A percentile compares a stretch with the other conserved stretches of the same genome.
These are phyloP conservation scores for Psettodes erumei DNA, from an alignment of 2,113 vertebrate species.

Conservation along the genomic window DNA sequence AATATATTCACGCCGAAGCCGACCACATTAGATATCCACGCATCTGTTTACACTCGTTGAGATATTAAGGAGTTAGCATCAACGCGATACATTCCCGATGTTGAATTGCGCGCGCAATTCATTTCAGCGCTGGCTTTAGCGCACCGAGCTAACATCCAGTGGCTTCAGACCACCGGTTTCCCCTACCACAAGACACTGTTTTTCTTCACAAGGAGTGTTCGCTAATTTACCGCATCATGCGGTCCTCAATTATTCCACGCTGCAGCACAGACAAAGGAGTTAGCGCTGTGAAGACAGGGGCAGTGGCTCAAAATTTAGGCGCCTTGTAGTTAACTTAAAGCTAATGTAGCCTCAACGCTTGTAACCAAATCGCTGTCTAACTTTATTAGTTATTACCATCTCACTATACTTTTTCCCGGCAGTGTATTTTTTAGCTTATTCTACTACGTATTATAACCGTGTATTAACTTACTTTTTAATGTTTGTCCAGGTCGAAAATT, in stretches of 20 bases:
- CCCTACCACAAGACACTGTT: accelerated
- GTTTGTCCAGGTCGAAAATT: not conserved
- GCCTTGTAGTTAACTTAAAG: constrained; percentile 11
- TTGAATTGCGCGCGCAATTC: constrained; percentile 60
- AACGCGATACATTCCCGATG: not conserved
- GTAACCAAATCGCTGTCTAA: not conserved
- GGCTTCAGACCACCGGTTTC: not conserved
- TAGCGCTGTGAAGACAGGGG: not conserved
- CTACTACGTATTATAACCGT: accelerated
- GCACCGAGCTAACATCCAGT: not conserved
- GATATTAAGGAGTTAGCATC: not conserved
- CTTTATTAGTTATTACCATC: accelerated
- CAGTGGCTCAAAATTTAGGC: constrained; percentile 14
- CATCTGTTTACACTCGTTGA: too few species aligned
- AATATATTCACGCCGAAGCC: accelerated
- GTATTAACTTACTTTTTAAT: constrained; percentile 5
- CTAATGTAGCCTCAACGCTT: not conserved
- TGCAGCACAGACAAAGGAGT: accelerated
- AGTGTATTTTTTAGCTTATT: accelerated
- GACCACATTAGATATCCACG: too few species aligned
- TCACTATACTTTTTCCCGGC: accelerated
- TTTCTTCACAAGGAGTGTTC: accelerated
- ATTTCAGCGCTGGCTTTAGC: constrained; percentile 12
- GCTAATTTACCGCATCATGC: not conserved
- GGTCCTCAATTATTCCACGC: accelerated